Evolutionary conservation across 2,888 invertebrate genomes (phyloP).

Genomic region (Epinotia brunnichana): DNA sequence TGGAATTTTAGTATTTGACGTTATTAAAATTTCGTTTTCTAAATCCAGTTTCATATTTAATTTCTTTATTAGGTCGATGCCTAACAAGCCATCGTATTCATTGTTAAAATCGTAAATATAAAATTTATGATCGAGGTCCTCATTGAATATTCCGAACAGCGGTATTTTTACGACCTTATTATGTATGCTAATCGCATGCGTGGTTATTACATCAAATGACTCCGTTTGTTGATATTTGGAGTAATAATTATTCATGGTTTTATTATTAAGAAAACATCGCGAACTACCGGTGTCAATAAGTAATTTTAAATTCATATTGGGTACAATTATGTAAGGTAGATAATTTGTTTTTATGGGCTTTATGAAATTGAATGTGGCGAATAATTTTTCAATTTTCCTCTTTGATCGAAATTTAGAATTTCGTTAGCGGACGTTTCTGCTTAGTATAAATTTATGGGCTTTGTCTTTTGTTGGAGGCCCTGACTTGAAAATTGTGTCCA

Average conservation of each 20-base stretch:
- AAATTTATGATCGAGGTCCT: slow-evolving; percentile 8
- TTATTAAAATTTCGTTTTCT: not conserved
- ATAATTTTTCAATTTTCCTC: too few relatives aligned
- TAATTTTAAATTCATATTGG: slow-evolving; percentile 4
- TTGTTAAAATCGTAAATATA: not conserved
- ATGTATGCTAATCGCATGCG: slow-evolving; percentile 1
- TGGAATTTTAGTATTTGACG: not conserved
- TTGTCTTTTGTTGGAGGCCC: not conserved
- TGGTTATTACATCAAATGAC: not conserved
- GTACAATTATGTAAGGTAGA: too few relatives aligned
- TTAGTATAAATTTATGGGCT: too few relatives aligned
- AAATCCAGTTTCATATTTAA: not conserved
- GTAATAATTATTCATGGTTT: not conserved
- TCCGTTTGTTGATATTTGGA: not conserved
- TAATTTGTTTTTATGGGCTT: not conserved
- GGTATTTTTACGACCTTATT: slow-evolving; percentile 8
- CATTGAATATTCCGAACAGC: not conserved
- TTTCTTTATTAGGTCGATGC: not conserved
- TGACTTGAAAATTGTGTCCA: slow-evolving; percentile 4
- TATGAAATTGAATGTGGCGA: too few relatives aligned
- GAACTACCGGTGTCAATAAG: not conserved
- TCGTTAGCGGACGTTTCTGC: too few relatives aligned
- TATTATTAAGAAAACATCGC: not conserved
- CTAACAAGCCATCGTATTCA: slow-evolving; percentile 1
- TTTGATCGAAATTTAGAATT: too few relatives aligned